Conservation (phyloP, 2,113 vertebrate species). For the Formicarius rufipectus region DNA sequence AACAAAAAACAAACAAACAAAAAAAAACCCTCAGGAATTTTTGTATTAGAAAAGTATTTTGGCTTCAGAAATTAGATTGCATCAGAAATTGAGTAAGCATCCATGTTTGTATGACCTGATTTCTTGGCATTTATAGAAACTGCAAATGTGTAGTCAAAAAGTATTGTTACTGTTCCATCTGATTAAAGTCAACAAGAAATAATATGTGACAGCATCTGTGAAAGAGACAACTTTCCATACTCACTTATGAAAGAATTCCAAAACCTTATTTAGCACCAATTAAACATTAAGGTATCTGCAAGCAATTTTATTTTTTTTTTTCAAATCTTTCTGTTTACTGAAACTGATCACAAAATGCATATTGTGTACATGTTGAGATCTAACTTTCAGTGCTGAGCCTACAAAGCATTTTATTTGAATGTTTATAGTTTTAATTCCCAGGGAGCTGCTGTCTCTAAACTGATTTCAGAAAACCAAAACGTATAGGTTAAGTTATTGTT, state of each 20-base stretch:
- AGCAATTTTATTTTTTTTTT: not conserved
- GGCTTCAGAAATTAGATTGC: not conserved
- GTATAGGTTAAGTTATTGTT: not conserved
- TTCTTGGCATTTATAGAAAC: conserved; percentile 1
- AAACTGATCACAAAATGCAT: not conserved
- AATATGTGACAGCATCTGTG: not conserved
- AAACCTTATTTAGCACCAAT: not conserved
- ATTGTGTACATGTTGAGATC: not conserved
- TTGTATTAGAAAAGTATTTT: not conserved
- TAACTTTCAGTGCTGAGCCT: not conserved
- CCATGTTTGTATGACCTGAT: not conserved
- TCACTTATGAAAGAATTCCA: not conserved
- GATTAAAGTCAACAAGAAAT: not conserved
- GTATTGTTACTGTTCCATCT: not conserved
- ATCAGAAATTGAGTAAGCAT: not conserved
- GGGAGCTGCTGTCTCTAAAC: not conserved
- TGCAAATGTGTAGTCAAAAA: not conserved
- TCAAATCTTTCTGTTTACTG: not conserved
- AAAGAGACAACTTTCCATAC: not conserved
- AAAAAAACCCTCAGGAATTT: not conserved
- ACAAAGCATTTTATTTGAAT: not conserved
- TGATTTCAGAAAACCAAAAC: not conserved
- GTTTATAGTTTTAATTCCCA: not conserved
- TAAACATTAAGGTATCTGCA: not conserved
- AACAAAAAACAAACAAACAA: not conserved